These are phyloP conservation scores for Tylochromis polylepis DNA, from an alignment of 2,113 vertebrate genomes.

Conservation along the genomic window DNA sequence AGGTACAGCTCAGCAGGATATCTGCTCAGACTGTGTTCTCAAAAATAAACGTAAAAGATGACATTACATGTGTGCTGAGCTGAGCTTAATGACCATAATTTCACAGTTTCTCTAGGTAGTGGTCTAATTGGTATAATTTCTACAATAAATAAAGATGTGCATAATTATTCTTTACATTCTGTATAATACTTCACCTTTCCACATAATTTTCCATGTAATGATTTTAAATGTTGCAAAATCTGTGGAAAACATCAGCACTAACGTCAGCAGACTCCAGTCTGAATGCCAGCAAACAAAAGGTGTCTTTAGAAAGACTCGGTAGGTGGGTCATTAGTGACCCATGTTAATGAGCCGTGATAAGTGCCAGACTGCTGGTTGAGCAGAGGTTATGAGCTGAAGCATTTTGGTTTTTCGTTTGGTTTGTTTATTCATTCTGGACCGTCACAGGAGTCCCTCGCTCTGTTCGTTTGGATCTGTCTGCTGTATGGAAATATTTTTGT, in stretches of 20 bases:
- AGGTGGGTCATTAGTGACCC: slow-evolving; percentile 44
- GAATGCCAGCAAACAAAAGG: slow-evolving; percentile 28
- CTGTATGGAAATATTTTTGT: neutral
- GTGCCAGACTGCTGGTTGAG: neutral
- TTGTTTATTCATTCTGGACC: neutral
- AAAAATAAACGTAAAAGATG: neutral
- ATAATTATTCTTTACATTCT: slow-evolving; percentile 1
- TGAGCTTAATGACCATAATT: slow-evolving; percentile 25
- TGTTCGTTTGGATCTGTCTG: neutral
- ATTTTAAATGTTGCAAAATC: slow-evolving; percentile 14
- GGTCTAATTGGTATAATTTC: neutral
- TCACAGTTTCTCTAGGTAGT: neutral
- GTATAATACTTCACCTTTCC: slow-evolving; percentile 13
- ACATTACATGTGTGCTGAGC: neutral
- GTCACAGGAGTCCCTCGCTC: neutral
- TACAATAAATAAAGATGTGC: slow-evolving; percentile 18
- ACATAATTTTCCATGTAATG: slow-evolving; percentile 24
- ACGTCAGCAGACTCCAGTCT: slow-evolving; percentile 49
- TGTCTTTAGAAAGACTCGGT: slow-evolving; percentile 16
- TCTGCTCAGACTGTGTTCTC: neutral
- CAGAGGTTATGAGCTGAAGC: neutral
- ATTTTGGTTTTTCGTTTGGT: neutral
- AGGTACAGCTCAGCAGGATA: neutral
- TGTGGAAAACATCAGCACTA: slow-evolving; percentile 25
- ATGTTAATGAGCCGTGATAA: slow-evolving; percentile 52